phyloP scores from a whole-genome alignment of 2,888 invertebrate species.

The Agonopterix arenella region DNA sequence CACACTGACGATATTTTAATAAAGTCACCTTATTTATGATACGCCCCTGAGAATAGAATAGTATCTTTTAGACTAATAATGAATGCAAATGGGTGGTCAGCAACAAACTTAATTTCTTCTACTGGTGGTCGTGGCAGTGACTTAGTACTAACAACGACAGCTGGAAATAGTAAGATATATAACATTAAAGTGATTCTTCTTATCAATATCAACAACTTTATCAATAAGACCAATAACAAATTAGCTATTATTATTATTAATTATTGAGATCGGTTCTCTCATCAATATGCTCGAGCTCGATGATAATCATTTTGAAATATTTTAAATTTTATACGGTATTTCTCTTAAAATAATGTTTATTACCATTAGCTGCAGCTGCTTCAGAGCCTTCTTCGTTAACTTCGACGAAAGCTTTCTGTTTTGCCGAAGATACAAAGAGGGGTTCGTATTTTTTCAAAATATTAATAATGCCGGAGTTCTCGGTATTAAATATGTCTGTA shows the following conservation, averaged over 20 bases:
- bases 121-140: conserved; percentile 8
- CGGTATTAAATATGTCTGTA: conserved; percentile 16
- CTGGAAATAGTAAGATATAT: conserved; percentile 13
- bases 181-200: too few relatives aligned
- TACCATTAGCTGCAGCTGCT: conserved; percentile 50
- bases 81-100: conserved; percentile 13
- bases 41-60: conserved; percentile 4
- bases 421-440: conserved; percentile 17
- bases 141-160: conserved; percentile 11
- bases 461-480: conserved; percentile 15
- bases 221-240: too few relatives aligned
- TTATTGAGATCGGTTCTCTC: too few relatives aligned
- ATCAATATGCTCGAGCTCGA: too few relatives aligned
- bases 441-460: conserved; percentile 17
- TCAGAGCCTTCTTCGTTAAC: conserved; percentile 44
- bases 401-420: conserved; percentile 28
- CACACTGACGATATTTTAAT: background rate
- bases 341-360: background rate
- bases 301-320: too few relatives aligned
- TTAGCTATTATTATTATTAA: too few relatives aligned
- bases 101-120: conserved; percentile 16
- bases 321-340: too few relatives aligned
- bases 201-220: too few relatives aligned
- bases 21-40: background rate
- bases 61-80: conserved; percentile 3